Evolutionary conservation across 1,140 invertebrate species (phyloP).

Genomic region (Tetramorium alpestre): DNA sequence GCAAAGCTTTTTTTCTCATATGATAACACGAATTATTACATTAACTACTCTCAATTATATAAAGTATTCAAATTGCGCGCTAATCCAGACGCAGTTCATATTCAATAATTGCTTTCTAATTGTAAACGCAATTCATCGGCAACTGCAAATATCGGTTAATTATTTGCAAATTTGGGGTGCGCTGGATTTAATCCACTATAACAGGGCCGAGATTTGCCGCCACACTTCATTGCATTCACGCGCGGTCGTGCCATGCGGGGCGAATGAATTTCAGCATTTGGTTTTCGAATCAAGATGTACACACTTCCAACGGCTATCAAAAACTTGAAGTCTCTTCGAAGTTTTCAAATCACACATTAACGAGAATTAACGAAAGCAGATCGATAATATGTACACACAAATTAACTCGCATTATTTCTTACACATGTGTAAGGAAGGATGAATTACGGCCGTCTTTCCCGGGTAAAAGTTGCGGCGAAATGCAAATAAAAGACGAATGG

Average conservation of each 20-base stretch:
- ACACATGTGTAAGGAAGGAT: not conserved
- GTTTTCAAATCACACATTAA: not conserved
- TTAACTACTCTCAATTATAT: constrained; percentile 38
- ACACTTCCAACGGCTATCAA: not conserved
- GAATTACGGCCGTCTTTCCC: constrained; percentile 32
- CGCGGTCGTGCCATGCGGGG: not conserved
- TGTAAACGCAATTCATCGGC: constrained; percentile 14
- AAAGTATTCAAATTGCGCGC: constrained; percentile 9
- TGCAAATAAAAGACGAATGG: constrained; percentile 70
- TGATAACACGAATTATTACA: not conserved
- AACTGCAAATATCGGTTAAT: constrained; percentile 15
- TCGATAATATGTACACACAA: constrained; percentile 18
- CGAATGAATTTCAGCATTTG: constrained; percentile 13
- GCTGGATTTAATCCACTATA: constrained; percentile 18
- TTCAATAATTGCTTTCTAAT: constrained; percentile 63
- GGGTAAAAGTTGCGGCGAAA: constrained; percentile 38
- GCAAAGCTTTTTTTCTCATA: not conserved
- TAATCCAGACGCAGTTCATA: constrained; percentile 42
- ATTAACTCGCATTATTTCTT: constrained; percentile 65
- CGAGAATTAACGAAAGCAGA: not conserved
- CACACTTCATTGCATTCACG: not conserved
- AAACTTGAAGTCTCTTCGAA: not conserved
- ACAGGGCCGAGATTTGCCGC: not conserved
- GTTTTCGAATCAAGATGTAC: not conserved
- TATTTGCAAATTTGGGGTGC: constrained; percentile 28